Percentiles rank a stretch among this genome's conserved stretches.
phyloP scores from a whole-genome alignment of 1,140 invertebrate genomes.

The Stenopsyche tienmushanensis region DNA sequence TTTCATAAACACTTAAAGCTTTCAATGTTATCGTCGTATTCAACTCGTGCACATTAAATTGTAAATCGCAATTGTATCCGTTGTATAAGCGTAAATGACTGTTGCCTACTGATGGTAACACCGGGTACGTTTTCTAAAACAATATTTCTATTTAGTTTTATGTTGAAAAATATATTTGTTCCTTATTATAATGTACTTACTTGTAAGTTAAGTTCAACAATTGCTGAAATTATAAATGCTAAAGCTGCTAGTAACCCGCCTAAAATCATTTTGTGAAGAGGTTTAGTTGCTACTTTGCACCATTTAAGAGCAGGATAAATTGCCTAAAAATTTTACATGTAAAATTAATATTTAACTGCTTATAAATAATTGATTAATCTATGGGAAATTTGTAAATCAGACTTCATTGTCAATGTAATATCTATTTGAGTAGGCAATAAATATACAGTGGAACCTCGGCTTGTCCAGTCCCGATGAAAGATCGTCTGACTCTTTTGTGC shows the following conservation, averaged over 20 bases:
- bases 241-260: constrained; percentile 82
- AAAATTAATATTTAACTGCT: background rate
- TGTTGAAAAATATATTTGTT: background rate
- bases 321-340: too few relatives aligned
- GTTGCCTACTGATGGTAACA: constrained; percentile 56
- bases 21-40: constrained; percentile 15
- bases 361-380: background rate
- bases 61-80: constrained; percentile 25
- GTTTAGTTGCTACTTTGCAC: constrained; percentile 47
- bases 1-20: constrained; percentile 43
- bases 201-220: constrained; percentile 81
- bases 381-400: too few relatives aligned
- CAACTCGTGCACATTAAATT: constrained; percentile 10
- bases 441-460: too few relatives aligned
- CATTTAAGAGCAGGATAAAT: constrained; percentile 53
- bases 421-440: too few relatives aligned
- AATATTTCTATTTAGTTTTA: background rate
- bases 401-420: too few relatives aligned
- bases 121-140: constrained; percentile 62
- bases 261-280: constrained; percentile 78
- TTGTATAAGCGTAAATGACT: constrained; percentile 68
- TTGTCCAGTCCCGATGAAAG: too few relatives aligned
- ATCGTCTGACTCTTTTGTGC: too few relatives aligned
- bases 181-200: constrained; percentile 46
- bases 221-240: constrained; percentile 85